Percentiles rank a stretch among this genome's conserved stretches.
Evolutionary conservation across 2,888 invertebrate species (phyloP).

Genomic region (Agrotis segetum): DNA sequence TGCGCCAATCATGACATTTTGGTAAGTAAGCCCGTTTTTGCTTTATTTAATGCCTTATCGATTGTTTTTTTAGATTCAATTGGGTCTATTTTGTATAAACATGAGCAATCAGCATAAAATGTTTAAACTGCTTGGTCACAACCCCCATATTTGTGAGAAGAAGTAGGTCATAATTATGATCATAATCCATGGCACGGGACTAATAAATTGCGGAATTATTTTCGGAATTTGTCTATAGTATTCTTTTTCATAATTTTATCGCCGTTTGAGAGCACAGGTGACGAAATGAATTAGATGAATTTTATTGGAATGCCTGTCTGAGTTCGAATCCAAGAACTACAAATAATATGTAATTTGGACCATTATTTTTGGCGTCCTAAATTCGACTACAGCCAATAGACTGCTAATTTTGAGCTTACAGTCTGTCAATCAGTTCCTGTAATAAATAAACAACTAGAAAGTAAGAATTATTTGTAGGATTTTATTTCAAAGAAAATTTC

Average conservation of each 20-base stretch:
- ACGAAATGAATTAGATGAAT: neutral
- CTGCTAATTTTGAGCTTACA: too few relatives aligned
- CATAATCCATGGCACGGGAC: too few relatives aligned
- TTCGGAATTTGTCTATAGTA: neutral
- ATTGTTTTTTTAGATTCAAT: neutral
- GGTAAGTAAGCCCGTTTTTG: neutral
- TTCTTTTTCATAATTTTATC: neutral
- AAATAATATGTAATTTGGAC: too few relatives aligned
- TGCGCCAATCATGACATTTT: neutral
- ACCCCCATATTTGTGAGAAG: neutral
- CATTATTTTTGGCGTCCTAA: too few relatives aligned
- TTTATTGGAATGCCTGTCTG: neutral
- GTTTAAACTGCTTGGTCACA: too few relatives aligned
- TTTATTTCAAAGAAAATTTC: neutral
- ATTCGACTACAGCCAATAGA: too few relatives aligned
- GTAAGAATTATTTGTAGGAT: too few relatives aligned
- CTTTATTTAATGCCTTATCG: neutral
- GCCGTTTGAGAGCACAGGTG: neutral
- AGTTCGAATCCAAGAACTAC: neutral
- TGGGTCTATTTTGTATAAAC: neutral
- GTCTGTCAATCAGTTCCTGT: too few relatives aligned
- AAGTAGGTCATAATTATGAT: too few relatives aligned
- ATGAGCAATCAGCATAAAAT: too few relatives aligned
- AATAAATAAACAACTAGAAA: too few relatives aligned
- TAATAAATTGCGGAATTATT: too few relatives aligned